Base-by-base conservation (phyloP, 2,797 vertebrate species). In the Anguilla pacifica region DNA sequence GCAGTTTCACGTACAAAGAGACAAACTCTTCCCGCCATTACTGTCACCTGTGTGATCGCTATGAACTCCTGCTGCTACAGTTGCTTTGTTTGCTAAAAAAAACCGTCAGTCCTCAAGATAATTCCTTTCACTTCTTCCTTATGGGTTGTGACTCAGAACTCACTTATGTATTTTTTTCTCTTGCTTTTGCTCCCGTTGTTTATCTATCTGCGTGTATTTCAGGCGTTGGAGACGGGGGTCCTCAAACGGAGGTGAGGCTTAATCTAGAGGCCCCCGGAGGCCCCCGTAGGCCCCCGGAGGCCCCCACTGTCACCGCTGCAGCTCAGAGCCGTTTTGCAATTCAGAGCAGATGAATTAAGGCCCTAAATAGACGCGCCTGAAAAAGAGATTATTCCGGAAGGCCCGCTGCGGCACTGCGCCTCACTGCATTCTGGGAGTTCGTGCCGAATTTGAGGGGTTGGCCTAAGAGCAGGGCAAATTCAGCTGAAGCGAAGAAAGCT, bases 241-340 rank as follows among this genome's bases (percentile, higher is more conserved):
- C 19, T 81, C 77, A 81, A 81, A 81, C 19, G 9, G 77, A 81
- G 77, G 77, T 81, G 77, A 49, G 77, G 22, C 49, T 49, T 51
- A n/a, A 7, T 46, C 77, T 1, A 67, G 43, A 49, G 77, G 43
- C 77, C 77, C 77, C 77, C 9, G 43, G 43, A 49, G 77, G 77
- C 4, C 72, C 72, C 72, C 31, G 15, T 15, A 39, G 72, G 72
- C 4, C 72, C 72, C 72, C 31, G 15, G 17, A 39, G 72, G 72
- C 19, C 43, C 77, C 77, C 43, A 22, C 77, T 49, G 39, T 81
- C 6, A 81, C 77, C 17, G 22, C 22, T 9, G 7, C 5, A 6
- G 39, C 17, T 49, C 1, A 51, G 15, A 43, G 43, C 7, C 77
- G 2, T 22, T 72, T 81, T 81, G 77, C 39, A 81, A 81, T 81